A percentile compares a stretch with the other conserved stretches of the same genome.
Evolutionary conservation across 2,797 vertebrate genomes (phyloP).

Genomic region (Poeciliopsis paucimaculata): DNA sequence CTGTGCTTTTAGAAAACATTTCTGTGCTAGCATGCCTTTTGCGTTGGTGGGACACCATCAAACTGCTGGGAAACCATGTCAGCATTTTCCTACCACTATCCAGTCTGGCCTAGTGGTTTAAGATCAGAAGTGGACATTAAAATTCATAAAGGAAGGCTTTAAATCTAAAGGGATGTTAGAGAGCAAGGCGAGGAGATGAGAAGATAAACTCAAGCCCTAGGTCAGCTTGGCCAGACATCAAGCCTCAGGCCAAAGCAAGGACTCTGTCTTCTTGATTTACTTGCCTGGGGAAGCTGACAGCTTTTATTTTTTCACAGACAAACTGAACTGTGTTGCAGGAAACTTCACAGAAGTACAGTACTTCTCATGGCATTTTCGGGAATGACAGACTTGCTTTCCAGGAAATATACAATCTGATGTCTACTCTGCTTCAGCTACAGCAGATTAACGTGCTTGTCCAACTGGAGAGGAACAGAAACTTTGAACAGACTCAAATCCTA

Average conservation of each 20-base stretch:
- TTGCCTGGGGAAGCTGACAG: constrained; percentile 15
- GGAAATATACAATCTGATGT: constrained; percentile 15
- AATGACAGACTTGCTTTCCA: constrained; percentile 11
- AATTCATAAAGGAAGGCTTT: constrained; percentile 61
- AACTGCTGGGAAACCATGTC: constrained; percentile 33
- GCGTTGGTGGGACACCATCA: constrained; percentile 38
- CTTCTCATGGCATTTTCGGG: constrained; percentile 5
- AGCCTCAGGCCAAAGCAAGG: constrained; percentile 44
- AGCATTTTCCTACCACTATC: constrained; percentile 31
- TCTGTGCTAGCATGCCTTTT: constrained; percentile 33
- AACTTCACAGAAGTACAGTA: constrained; percentile 1
- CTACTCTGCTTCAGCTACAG: constrained; percentile 14
- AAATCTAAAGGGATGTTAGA: constrained; percentile 35
- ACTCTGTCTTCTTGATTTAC: constrained; percentile 16
- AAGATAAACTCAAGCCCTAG: constrained; percentile 40
- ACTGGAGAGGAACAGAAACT: constrained; percentile 39
- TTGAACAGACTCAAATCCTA: constrained; percentile 41
- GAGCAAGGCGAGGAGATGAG: constrained; percentile 34
- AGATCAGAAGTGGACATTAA: constrained; percentile 64
- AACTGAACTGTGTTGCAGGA: constrained; percentile 9
- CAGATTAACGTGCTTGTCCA: constrained; percentile 50
- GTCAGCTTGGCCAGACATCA: constrained; percentile 48
- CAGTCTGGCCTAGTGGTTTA: constrained; percentile 37
- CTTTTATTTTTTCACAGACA: constrained; percentile 12
- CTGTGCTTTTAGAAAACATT: constrained; percentile 54